phyloP scores from a whole-genome alignment of 2,113 vertebrate genomes.

The Oreochromis aureus region DNA sequence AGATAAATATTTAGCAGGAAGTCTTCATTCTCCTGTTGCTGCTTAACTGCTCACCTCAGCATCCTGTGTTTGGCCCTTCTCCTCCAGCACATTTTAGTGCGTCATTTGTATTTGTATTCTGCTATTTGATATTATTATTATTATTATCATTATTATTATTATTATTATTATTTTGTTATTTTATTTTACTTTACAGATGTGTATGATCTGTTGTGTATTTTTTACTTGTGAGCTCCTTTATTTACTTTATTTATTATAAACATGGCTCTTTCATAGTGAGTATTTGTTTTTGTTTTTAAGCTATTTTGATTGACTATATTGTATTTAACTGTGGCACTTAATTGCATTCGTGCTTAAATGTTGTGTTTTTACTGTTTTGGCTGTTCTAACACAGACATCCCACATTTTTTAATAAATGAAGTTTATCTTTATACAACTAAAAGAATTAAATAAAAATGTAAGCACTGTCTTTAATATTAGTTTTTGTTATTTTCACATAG shows the following conservation, averaged over 20 bases:
- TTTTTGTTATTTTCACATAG: background rate
- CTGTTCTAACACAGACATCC: background rate
- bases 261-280: background rate
- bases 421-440: background rate
- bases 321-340: background rate
- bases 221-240: background rate
- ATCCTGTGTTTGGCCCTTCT: background rate
- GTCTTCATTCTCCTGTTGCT: background rate
- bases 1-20: background rate
- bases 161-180: background rate
- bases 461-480: background rate
- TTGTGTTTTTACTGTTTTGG: background rate
- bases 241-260: background rate
- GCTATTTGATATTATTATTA: background rate
- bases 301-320: background rate
- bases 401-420: accelerated
- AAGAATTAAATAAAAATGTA: background rate
- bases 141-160: background rate
- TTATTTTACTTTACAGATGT: background rate
- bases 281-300: background rate
- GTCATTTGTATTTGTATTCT: background rate
- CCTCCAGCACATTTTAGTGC: background rate
- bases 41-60: background rate
- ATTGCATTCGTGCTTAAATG: background rate
- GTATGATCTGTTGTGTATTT: background rate